These are phyloP conservation scores for Ariopsis seemanni DNA, from an alignment of 2,113 vertebrate genomes.

Conservation along the genomic window DNA sequence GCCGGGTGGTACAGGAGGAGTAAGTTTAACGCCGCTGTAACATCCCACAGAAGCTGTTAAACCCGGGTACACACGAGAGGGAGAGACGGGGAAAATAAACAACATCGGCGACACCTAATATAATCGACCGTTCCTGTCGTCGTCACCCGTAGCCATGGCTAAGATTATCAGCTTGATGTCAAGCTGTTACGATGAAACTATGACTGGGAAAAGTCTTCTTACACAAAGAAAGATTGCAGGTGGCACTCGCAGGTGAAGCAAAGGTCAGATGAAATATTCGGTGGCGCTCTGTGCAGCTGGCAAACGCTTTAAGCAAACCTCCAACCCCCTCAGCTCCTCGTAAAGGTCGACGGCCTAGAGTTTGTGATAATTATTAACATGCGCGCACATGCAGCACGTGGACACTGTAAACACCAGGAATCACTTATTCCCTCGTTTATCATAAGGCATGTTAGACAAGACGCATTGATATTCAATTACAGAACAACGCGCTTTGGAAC, in stretches of 20 bases:
- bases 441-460: neutral
- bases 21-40: neutral
- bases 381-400: neutral
- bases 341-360: neutral
- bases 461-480: neutral
- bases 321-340: neutral
- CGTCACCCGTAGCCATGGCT: too few relatives aligned
- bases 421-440: neutral
- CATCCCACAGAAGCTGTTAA: neutral
- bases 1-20: neutral
- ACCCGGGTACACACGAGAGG: neutral
- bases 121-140: neutral
- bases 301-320: neutral
- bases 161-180: neutral
- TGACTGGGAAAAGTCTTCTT: neutral
- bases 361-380: slow-evolving; percentile 7
- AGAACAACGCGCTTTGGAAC: neutral
- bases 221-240: neutral
- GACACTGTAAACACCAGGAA: neutral
- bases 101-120: neutral
- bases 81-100: neutral
- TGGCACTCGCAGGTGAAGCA: neutral
- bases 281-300: neutral
- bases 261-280: neutral
- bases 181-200: neutral